These are phyloP conservation scores for Heliconius eleuchia DNA, from an alignment of 1,140 invertebrate species.

Conservation along the genomic window DNA sequence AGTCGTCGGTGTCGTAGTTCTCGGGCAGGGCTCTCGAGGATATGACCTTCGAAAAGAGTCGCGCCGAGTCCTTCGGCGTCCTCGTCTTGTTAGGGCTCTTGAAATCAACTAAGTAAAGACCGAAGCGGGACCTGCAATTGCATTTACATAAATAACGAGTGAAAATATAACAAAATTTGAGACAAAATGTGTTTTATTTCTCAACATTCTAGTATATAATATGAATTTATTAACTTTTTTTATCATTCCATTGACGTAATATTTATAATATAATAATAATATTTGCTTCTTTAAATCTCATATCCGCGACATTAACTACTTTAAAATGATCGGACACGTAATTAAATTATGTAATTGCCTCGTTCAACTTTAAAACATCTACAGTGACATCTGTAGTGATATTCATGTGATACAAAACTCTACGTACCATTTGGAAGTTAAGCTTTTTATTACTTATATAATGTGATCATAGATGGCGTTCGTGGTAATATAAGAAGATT, in stretches of 20 bases:
- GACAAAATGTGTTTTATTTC: constrained; percentile 64
- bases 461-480: not conserved
- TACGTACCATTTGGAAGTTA: not conserved
- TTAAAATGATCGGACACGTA: not conserved
- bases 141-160: constrained; percentile 77
- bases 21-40: constrained; percentile 60
- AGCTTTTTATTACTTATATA: not conserved
- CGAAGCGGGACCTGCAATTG: constrained; percentile 86
- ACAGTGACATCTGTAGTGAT: not conserved
- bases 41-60: constrained; percentile 79
- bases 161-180: constrained; percentile 73
- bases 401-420: not conserved
- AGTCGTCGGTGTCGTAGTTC: constrained; percentile 75
- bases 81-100: constrained; percentile 85
- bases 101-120: constrained; percentile 89
- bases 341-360: constrained; percentile 6
- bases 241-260: too few species aligned
- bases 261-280: not conserved
- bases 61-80: constrained; percentile 87
- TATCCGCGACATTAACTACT: not conserved
- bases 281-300: not conserved
- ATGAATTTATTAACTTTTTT: not conserved
- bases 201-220: not conserved
- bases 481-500: not conserved
- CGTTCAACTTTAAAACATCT: not conserved